Evolutionary conservation across 2,113 vertebrate species (phyloP), one percentile per base, ranked within the genome.

Genomic region (Cyprinodon variegatus): DNA sequence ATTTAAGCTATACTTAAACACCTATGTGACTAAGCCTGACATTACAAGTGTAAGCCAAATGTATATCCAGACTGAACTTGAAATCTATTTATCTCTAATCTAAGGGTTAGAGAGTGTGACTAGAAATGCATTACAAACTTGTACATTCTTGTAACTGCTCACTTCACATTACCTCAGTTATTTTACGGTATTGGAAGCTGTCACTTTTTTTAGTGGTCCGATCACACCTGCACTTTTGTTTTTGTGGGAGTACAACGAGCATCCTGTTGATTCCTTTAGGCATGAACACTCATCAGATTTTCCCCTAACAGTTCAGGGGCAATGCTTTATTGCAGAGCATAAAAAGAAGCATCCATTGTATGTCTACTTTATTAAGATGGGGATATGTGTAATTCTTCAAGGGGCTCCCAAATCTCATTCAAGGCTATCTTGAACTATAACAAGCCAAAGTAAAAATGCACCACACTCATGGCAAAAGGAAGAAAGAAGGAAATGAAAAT

Each of bases 391-490:
- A 11, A 15, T 39, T 72, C 63, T 29, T 66, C 38, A 37, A 78
- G 69, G 62, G 59, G 41, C 38, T 78, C 69, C 76, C 69, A 67
- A 36, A 78, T 72, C 69, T 67, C 63, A 78, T 61, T 72, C 48
- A 40, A 40, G n/a, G 37, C 57, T 12, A 45, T 45, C 36, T 61
- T 71, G n/a, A 40, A 43, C 22, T 48, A 20, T 3, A 48, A 11
- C 40, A 40, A 11, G 40, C 68, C 45, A 29, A 5, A n/a, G 10
- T 15, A 71, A 71, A 65, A 4, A 6, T 45, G 22, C 17, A 38
- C 50, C 2, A 45, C 41, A 9, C 5, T 41, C 41, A 41, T 41
- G 41, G 41, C 1, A 45, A 7, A 45, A 29, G 29, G 29, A 29
- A 29, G 29, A 29, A 29, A 29, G 29, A 29, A 29, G 29, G 29